A percentile compares a stretch with the other conserved stretches of the same genome.
These are phyloP conservation scores for Thera obeliscata DNA, from an alignment of 2,888 invertebrate genomes.

Conservation along the genomic window DNA sequence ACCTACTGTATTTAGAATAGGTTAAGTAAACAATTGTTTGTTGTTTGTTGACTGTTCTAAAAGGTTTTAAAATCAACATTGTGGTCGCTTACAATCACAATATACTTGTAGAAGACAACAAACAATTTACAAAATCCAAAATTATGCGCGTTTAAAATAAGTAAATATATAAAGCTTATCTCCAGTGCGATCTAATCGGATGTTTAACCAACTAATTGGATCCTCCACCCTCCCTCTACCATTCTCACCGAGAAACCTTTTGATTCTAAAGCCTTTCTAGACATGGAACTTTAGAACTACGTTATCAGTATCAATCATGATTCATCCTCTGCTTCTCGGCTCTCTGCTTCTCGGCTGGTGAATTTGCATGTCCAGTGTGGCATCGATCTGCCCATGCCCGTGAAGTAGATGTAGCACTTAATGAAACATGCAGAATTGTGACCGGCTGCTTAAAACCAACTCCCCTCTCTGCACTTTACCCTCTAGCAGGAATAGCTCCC, in stretches of 20 bases:
- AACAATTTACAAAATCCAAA: conserved; percentile 50
- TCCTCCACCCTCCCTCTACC: conserved; percentile 49
- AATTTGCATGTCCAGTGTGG: too few species aligned
- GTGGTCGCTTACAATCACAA: conserved; percentile 18
- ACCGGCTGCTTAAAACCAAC: too few species aligned
- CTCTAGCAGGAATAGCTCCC: too few species aligned
- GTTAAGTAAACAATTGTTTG: neutral
- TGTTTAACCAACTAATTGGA: conserved; percentile 78
- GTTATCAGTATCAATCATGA: neutral
- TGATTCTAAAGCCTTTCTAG: conserved; percentile 14
- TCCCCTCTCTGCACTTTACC: too few species aligned
- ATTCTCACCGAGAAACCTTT: conserved; percentile 44
- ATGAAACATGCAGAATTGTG: too few species aligned
- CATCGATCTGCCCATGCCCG: too few species aligned
- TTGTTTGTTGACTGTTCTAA: neutral
- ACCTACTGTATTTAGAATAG: neutral
- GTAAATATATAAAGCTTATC: conserved; percentile 64
- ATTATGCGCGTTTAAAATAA: conserved; percentile 57
- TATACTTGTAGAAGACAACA: conserved; percentile 7
- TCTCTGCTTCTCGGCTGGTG: too few species aligned
- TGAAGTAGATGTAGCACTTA: too few species aligned
- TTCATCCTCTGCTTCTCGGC: too few species aligned
- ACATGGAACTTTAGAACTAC: conserved; percentile 1
- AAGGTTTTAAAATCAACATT: neutral
- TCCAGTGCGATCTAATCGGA: conserved; percentile 65